Conservation (phyloP, 2,113 vertebrate genomes). For the Pterophyllum scalare region DNA sequence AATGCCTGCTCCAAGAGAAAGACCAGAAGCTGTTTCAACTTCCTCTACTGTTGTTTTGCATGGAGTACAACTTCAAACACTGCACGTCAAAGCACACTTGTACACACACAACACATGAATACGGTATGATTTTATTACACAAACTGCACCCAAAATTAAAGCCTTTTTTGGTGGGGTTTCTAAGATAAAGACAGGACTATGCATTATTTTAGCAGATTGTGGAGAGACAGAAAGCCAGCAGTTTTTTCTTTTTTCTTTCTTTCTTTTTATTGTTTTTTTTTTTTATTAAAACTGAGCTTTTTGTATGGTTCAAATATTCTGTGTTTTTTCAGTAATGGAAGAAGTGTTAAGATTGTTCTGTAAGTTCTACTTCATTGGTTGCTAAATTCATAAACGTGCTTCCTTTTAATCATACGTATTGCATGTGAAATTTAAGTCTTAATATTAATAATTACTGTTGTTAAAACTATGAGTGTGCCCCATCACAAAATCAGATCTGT, state of each 20-base stretch:
- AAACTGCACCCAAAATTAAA: conserved; percentile 23
- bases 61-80: conserved; percentile 73
- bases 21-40: conserved; percentile 76
- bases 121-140: conserved; percentile 1
- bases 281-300: conserved; percentile 42
- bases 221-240: conserved; percentile 1
- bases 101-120: conserved; percentile 18
- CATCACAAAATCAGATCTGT: background rate
- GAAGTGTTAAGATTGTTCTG: background rate
- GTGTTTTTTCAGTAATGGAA: background rate
- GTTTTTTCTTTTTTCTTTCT: no score
- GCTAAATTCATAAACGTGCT: background rate
- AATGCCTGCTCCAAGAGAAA: conserved; percentile 71
- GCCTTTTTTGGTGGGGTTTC: conserved; percentile 19
- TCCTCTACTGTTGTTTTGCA: conserved; percentile 75
- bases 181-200: conserved; percentile 50
- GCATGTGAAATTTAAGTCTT: background rate
- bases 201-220: conserved; percentile 50
- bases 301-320: conserved; percentile 40
- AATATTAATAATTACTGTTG: background rate
- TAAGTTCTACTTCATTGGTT: background rate
- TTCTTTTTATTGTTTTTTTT: no score
- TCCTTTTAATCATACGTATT: background rate
- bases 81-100: conserved; percentile 43
- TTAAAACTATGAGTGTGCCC: background rate